These are phyloP conservation scores for Chloroceryle amazona DNA, from an alignment of 2,797 vertebrate species.

Conservation along the genomic window DNA sequence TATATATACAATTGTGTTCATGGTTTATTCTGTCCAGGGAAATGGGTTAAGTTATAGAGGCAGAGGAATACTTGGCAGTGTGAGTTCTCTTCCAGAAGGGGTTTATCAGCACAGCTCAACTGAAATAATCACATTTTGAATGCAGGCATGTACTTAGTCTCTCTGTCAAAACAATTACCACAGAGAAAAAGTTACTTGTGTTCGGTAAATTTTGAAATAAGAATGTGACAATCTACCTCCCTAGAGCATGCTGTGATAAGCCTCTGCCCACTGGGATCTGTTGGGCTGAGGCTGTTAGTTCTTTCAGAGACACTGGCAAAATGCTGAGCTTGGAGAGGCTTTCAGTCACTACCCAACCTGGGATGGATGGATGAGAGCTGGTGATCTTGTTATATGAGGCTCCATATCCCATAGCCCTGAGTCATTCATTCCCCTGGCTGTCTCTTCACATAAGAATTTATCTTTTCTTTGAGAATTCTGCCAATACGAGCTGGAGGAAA, in stretches of 20 bases:
- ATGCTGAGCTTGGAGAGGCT: slow-evolving; percentile 4
- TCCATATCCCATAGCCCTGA: not conserved
- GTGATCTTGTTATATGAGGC: not conserved
- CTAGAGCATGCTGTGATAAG: not conserved
- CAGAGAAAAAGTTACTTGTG: not conserved
- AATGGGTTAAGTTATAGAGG: not conserved
- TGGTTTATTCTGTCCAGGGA: not conserved
- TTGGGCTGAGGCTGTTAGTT: not conserved
- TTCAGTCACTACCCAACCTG: not conserved
- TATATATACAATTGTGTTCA: not conserved
- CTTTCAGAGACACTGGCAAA: not conserved
- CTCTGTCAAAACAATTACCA: slow-evolving; percentile 23
- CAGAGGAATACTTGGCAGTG: not conserved
- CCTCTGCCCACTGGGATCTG: not conserved
- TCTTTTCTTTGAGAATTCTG: slow-evolving; percentile 14
- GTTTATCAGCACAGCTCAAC: not conserved
- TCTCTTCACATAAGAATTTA: not conserved
- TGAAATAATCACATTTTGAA: slow-evolving; percentile 2
- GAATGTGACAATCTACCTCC: not conserved
- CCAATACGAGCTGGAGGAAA: not conserved
- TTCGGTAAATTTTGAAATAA: not conserved
- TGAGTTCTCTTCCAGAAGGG: not conserved
- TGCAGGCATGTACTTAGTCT: not conserved
- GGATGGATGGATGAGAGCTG: not conserved
- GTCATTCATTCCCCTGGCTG: not conserved